These are phyloP conservation scores for Quadroppia sp. DNA, from an alignment of 2,888 invertebrate genomes.

Conservation along the genomic window DNA sequence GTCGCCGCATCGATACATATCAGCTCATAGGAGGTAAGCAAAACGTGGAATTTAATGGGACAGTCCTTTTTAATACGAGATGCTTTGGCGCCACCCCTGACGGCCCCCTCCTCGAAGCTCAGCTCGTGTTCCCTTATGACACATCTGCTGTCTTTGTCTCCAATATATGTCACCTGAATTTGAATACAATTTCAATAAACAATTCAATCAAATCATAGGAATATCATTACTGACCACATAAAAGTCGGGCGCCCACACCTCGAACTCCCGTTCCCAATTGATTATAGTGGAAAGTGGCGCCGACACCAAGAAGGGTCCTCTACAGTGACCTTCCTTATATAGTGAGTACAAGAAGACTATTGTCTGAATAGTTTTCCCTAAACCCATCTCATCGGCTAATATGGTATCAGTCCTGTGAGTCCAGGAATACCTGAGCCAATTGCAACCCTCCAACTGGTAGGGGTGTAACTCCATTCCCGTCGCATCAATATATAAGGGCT, in stretches of 20 bases:
- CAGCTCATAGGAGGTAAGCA: conserved; percentile 95
- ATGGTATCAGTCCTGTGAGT: conserved; percentile 94
- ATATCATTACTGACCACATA: conserved; percentile 86
- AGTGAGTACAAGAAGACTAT: conserved; percentile 97
- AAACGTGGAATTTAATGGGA: conserved; percentile 88
- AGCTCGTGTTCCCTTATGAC: conserved; percentile 87
- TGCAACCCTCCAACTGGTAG: conserved; percentile 96
- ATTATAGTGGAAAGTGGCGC: conserved; percentile 98
- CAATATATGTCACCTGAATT: no score
- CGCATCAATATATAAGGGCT: conserved; percentile 74
- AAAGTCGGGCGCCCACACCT: conserved; percentile 98
- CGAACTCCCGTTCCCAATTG: conserved; percentile 99
- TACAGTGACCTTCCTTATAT: conserved; percentile 96
- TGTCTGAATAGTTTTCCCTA: conserved; percentile 99
- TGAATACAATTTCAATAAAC: no score
- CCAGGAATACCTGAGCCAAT: conserved; percentile 98
- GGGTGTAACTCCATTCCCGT: conserved; percentile 89
- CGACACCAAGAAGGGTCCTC: conserved; percentile 93
- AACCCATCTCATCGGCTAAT: conserved; percentile 98
- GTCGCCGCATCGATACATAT: conserved; percentile 94
- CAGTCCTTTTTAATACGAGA: conserved; percentile 56
- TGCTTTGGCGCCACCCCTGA: conserved; percentile 76
- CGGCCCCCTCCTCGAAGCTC: conserved; percentile 92
- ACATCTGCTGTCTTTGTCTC: conserved; percentile 79
- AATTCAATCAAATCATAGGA: no score